Evolutionary conservation across 2,113 vertebrate species (phyloP).

Genomic region (Entosphenus tridentatus): DNA sequence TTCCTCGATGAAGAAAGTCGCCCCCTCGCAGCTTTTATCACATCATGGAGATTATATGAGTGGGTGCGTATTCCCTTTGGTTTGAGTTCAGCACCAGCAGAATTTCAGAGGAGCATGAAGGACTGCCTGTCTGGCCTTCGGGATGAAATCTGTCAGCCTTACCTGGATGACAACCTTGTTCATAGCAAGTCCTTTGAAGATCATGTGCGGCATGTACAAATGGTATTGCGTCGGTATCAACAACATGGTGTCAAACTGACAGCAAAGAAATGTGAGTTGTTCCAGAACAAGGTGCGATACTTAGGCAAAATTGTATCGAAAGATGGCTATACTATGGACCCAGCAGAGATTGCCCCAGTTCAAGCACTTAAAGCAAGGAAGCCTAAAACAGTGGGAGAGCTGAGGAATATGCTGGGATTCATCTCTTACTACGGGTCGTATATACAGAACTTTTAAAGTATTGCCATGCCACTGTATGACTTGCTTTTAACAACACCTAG

Average conservation of each 20-base stretch:
- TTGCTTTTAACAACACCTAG: background rate
- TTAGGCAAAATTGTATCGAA: background rate
- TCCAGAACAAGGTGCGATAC: slow-evolving; percentile 1
- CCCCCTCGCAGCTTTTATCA: too few relatives aligned
- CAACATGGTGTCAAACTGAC: slow-evolving; percentile 2
- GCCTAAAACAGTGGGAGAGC: background rate
- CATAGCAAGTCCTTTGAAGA: too few relatives aligned
- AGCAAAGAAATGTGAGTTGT: background rate
- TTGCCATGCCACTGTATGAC: background rate
- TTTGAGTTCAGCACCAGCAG: too few relatives aligned
- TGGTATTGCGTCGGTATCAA: background rate
- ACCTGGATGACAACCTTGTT: too few relatives aligned
- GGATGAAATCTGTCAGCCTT: too few relatives aligned
- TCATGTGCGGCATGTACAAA: background rate
- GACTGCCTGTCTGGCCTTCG: too few relatives aligned
- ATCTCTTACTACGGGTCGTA: background rate
- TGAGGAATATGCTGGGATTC: background rate
- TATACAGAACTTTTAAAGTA: too few relatives aligned
- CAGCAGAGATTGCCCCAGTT: slow-evolving; percentile 8
- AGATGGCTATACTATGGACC: slow-evolving; percentile 1
- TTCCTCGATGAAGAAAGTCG: too few relatives aligned
- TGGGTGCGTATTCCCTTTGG: too few relatives aligned
- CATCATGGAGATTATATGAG: too few relatives aligned
- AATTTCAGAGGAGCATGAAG: too few relatives aligned
- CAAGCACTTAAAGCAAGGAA: slow-evolving; percentile 7